A percentile compares a stretch with the other conserved stretches of the same genome.
Conservation (phyloP, 2,113 vertebrate genomes). For the Entosphenus tridentatus region DNA sequence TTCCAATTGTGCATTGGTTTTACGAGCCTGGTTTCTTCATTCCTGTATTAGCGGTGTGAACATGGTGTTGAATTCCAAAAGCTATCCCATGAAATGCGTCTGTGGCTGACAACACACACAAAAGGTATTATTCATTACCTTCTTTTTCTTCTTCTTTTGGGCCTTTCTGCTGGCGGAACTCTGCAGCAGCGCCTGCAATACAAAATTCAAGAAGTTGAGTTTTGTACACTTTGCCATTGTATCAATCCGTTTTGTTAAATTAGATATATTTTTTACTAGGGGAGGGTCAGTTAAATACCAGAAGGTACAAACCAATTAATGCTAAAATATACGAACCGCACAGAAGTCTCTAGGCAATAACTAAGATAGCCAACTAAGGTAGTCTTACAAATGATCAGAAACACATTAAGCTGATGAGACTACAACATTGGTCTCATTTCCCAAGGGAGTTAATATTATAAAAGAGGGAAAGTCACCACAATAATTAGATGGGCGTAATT, state of each 20-base stretch:
- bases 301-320: not conserved
- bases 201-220: not conserved
- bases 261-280: not conserved
- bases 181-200: conserved; percentile 52
- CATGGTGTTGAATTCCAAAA: too few relatives aligned
- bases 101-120: too few relatives aligned
- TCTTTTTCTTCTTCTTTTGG: conserved; percentile 99
- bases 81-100: too few relatives aligned
- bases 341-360: conserved; percentile 1
- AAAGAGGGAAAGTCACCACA: too few relatives aligned
- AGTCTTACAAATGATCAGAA: too few relatives aligned
- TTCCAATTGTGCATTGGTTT: too few relatives aligned
- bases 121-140: conserved; percentile 26
- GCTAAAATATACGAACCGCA: not conserved
- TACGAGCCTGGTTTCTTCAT: too few relatives aligned
- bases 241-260: not conserved
- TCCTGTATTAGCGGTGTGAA: too few relatives aligned
- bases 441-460: too few relatives aligned
- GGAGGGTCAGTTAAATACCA: not conserved
- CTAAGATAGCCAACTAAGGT: not conserved
- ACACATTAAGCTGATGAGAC: too few relatives aligned
- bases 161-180: conserved; percentile 88
- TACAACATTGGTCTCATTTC: too few relatives aligned
- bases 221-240: not conserved
- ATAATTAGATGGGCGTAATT: too few relatives aligned